Conservation (phyloP, 2,797 vertebrate species). For the Typhlichthys subterraneus region DNA sequence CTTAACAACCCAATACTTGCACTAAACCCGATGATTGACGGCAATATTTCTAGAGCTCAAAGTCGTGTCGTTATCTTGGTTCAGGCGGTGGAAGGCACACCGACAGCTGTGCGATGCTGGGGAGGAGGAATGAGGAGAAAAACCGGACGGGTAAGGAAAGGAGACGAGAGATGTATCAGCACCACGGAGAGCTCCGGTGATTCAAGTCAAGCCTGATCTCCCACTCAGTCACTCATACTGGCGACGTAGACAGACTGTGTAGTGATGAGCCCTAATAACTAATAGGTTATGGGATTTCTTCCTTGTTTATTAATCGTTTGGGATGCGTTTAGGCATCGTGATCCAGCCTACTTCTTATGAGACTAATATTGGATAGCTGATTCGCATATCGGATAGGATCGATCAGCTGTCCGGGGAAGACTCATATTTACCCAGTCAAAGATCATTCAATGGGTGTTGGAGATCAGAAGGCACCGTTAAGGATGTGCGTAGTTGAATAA, state of each 20-base stretch:
- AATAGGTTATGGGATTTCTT: constrained; percentile 17
- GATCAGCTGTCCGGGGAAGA: constrained; percentile 29
- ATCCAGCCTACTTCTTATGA: background rate
- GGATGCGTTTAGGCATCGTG: background rate
- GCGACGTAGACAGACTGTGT: too few species aligned
- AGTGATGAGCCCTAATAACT: too few species aligned
- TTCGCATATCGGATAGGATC: constrained; percentile 10
- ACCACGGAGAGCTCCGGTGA: constrained; percentile 57
- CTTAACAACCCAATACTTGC: constrained; percentile 18
- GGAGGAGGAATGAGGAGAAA: background rate
- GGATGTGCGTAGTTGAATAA: constrained; percentile 36
- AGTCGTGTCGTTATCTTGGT: constrained; percentile 23
- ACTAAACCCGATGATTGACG: constrained; percentile 38
- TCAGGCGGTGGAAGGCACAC: constrained; percentile 13
- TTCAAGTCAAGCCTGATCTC: constrained; percentile 47
- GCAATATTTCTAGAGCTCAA: constrained; percentile 25
- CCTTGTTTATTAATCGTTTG: constrained; percentile 16
- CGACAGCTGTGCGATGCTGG: constrained; percentile 11
- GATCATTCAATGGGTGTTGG: constrained; percentile 4
- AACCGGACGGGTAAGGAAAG: background rate
- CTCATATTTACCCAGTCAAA: background rate
- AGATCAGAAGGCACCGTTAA: constrained; percentile 27
- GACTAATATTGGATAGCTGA: too few species aligned
- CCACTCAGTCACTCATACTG: constrained; percentile 17
- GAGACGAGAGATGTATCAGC: constrained; percentile 45